These are phyloP conservation scores for Eubasilissa splendida DNA, from an alignment of 2,888 invertebrate species.

Conservation along the genomic window DNA sequence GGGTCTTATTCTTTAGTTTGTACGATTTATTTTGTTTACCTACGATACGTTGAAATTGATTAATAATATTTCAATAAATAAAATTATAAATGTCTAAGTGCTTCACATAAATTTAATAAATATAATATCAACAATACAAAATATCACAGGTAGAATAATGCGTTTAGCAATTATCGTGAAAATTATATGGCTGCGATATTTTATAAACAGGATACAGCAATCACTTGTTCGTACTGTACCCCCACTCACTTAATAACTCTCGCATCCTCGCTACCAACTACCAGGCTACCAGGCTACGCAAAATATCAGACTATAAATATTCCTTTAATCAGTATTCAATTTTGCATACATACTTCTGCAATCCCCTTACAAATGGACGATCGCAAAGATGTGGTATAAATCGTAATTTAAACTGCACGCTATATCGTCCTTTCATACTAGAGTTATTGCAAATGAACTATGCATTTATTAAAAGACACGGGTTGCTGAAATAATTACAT, in stretches of 20 bases:
- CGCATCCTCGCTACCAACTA: constrained; percentile 39
- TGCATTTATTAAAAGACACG: constrained; percentile 15
- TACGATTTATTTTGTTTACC: not conserved
- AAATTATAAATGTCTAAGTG: too few species aligned
- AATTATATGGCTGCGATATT: too few species aligned
- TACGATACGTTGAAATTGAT: too few species aligned
- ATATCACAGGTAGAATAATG: too few species aligned
- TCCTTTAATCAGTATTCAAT: constrained; percentile 55
- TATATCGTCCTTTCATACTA: constrained; percentile 18
- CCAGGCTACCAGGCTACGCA: constrained; percentile 55
- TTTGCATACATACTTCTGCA: constrained; percentile 48
- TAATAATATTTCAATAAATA: too few species aligned
- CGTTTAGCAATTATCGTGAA: too few species aligned
- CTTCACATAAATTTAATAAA: too few species aligned
- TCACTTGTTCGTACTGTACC: constrained; percentile 48
- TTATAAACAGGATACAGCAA: not conserved
- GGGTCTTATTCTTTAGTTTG: too few species aligned
- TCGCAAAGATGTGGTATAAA: constrained; percentile 9
- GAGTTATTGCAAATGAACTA: constrained; percentile 33
- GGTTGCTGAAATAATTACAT: not conserved
- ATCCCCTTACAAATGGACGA: constrained; percentile 8
- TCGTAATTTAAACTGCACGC: constrained; percentile 21
- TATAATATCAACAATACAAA: too few species aligned
- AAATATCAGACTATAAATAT: constrained; percentile 56
- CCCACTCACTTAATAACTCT: constrained; percentile 48